Evolutionary conservation across 2,797 vertebrate genomes (phyloP), one percentile per base, ranked within the genome.

Genomic region (Chelon labrosus): DNA sequence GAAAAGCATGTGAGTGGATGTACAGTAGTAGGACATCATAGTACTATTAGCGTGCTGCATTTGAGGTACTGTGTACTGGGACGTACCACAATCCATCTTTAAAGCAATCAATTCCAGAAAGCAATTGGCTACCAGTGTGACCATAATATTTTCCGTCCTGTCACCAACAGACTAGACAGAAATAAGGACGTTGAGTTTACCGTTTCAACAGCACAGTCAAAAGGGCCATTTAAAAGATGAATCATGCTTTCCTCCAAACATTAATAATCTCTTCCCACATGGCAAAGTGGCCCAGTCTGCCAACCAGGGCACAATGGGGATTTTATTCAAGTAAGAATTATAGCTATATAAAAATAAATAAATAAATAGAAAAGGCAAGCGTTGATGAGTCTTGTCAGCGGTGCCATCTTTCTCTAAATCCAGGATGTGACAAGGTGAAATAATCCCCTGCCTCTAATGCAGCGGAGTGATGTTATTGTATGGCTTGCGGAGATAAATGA

Each of bases 201-300:
- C 82, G 73, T 75, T 75, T 71, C 75, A 76, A 31, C 64, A 58
- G 68, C 50, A 53, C 71, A 68, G 73, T 79, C 31, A 64, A 79
- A 83, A 79, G 42, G 70, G 53, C 80, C 68, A 82, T 88, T 90
- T 70, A 80, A 46, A 73, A 80, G 85, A 89, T 80, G 79, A 88
- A 85, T 91, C 79, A 83, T 55, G 41, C 58, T 55, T 82, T 37
- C 54, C 49, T 68, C 65, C 65, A 16, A 73, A 77, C 71, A 76
- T 78, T 16, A 71, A 59, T 76, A 56, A 74, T 80, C 70, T 72
- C 66, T 73, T 70, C 61, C 56, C 60, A 67, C 66, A 57, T 31
- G 63, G 65, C 65, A 72, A 79, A 79, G 38, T 1, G 72, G 10
- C 37, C 74, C 62, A 16, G 56, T 65, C 70, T 85, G 70, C 71